A percentile compares a stretch with the other conserved stretches of the same genome.
phyloP scores from a whole-genome alignment of 2,113 vertebrate genomes.

The Aptenodytes forsteri region DNA sequence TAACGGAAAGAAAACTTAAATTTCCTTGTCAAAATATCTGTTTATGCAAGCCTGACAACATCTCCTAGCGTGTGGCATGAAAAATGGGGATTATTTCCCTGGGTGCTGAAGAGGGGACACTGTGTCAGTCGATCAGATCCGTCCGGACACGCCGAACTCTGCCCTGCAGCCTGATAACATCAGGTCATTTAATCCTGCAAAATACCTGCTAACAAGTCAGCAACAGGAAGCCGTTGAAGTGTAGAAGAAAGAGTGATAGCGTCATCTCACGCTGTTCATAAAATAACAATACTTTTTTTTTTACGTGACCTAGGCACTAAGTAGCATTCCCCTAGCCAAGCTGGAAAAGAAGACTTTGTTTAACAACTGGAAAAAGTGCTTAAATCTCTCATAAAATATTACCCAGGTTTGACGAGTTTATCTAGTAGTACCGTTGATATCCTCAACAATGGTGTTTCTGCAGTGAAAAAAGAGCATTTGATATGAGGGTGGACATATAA shows the following conservation, averaged over 20 bases:
- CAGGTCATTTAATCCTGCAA: not conserved
- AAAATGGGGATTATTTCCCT: constrained; percentile 26
- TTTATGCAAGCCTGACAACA: constrained; percentile 13
- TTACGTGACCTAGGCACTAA: not conserved
- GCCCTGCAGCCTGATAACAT: not conserved
- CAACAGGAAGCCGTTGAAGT: constrained; percentile 13
- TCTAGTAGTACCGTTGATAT: not conserved
- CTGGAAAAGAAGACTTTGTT: constrained; percentile 21
- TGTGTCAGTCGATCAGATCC: not conserved
- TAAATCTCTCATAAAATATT: not conserved
- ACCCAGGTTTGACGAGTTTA: not conserved
- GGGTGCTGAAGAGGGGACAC: not conserved
- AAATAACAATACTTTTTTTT: not conserved
- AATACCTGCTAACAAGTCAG: constrained; percentile 14
- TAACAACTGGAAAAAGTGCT: not conserved
- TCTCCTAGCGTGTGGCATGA: not conserved
- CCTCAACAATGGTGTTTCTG: not conserved
- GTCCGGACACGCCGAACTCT: not conserved
- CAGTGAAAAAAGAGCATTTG: not conserved
- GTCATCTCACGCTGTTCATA: not conserved
- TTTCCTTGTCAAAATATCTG: constrained; percentile 52
- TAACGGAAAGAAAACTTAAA: not conserved
- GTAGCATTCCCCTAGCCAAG: not conserved
- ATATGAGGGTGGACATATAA: not conserved
- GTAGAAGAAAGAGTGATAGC: not conserved